phyloP scores from a whole-genome alignment of 2,888 invertebrate genomes.

The Spodoptera littoralis region DNA sequence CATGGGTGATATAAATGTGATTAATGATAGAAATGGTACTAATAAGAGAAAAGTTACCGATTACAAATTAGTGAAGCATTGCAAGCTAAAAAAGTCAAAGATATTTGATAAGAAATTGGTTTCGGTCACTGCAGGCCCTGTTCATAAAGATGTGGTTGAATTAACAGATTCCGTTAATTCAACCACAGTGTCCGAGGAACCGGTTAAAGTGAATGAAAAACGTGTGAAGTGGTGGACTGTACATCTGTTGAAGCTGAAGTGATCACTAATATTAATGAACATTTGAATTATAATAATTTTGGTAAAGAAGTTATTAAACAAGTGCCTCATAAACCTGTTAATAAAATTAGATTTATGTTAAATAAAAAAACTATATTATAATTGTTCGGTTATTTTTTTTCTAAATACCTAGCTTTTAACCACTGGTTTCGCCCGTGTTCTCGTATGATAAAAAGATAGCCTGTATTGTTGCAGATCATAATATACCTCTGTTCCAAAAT shows the following conservation, averaged over 20 bases:
- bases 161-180: no score
- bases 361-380: slow-evolving; percentile 66
- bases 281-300: slow-evolving; percentile 77
- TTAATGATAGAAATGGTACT: slow-evolving; percentile 54
- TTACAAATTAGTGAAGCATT: slow-evolving; percentile 19
- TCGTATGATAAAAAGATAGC: no score
- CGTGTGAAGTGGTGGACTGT: slow-evolving; percentile 73
- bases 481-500: no score
- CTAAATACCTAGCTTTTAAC: no score
- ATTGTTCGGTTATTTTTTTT: no score
- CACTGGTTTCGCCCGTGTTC: no score
- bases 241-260: slow-evolving; percentile 70
- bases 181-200: neutral
- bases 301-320: slow-evolving; percentile 74
- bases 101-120: slow-evolving; percentile 18
- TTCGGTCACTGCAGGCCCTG: neutral
- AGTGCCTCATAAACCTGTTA: slow-evolving; percentile 72
- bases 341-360: slow-evolving; percentile 77
- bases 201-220: neutral
- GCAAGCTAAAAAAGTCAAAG: slow-evolving; percentile 29
- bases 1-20: slow-evolving; percentile 74
- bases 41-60: slow-evolving; percentile 52
- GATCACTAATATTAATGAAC: slow-evolving; percentile 78
- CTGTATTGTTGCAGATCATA: no score
- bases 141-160: neutral